Conservation (phyloP, 1,140 invertebrate genomes). For the Proctacanthus coquilletti region DNA sequence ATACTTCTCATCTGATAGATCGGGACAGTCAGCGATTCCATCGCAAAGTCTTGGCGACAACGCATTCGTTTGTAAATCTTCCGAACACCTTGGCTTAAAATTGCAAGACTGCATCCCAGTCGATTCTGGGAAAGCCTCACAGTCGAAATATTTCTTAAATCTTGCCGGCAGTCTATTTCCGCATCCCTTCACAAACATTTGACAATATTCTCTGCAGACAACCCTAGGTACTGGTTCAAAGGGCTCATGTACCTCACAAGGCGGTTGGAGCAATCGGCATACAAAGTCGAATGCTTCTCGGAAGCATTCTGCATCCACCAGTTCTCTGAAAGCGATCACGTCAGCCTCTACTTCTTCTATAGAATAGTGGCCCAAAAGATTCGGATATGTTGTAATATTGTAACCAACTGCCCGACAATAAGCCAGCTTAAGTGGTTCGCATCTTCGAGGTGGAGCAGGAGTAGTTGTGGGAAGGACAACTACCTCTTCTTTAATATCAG, state of each 20-base stretch:
- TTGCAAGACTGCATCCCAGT: constrained; percentile 53
- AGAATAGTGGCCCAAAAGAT: constrained; percentile 50
- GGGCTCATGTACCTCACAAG: constrained; percentile 37
- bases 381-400: constrained; percentile 72
- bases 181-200: constrained; percentile 69
- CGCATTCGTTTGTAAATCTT: constrained; percentile 50
- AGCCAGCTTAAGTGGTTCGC: constrained; percentile 43
- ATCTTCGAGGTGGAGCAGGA: constrained; percentile 40
- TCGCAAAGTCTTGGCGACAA: constrained; percentile 65
- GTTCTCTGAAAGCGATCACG: constrained; percentile 66
- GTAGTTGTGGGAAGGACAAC: constrained; percentile 20
- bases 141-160: constrained; percentile 57
- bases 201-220: constrained; percentile 72
- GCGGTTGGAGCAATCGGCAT: constrained; percentile 68
- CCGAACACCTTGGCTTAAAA: constrained; percentile 58
- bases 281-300: constrained; percentile 70
- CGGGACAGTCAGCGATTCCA: constrained; percentile 69
- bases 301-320: constrained; percentile 78
- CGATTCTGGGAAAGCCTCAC: constrained; percentile 63
- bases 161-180: constrained; percentile 52
- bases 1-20: constrained; percentile 61
- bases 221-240: constrained; percentile 18
- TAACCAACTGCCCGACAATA: constrained; percentile 61
- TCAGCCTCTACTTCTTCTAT: constrained; percentile 53
- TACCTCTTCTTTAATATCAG: constrained; percentile 19